Conservation (phyloP, 2,797 vertebrate species). For the Coregonus ussuriensis region DNA sequence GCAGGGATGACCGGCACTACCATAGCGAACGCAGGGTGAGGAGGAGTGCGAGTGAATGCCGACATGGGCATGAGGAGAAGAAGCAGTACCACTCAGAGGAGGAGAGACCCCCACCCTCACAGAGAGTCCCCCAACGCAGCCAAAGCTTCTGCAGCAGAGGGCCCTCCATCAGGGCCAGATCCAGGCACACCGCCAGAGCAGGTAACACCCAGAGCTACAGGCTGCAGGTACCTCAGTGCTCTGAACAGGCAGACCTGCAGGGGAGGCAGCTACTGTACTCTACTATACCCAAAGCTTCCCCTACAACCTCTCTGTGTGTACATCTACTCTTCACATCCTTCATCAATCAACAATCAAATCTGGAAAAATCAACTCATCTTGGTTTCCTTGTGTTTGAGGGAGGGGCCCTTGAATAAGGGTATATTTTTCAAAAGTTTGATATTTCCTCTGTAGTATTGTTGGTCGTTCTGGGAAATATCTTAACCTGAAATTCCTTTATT, state of each 20-base stretch:
- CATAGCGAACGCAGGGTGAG: constrained; percentile 34
- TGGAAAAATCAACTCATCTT: constrained; percentile 15
- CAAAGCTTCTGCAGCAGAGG: constrained; percentile 63
- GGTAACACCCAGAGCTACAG: constrained; percentile 65
- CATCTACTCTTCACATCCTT: constrained; percentile 46
- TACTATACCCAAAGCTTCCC: constrained; percentile 9
- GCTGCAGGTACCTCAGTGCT: neutral
- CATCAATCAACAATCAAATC: constrained; percentile 45
- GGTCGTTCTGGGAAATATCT: constrained; percentile 22
- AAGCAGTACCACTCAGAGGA: constrained; percentile 63
- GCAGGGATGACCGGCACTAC: constrained; percentile 23
- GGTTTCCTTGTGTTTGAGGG: constrained; percentile 34
- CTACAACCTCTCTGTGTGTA: constrained; percentile 15
- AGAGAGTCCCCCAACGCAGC: constrained; percentile 56
- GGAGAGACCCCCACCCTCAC: constrained; percentile 41
- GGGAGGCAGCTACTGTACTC: constrained; percentile 33
- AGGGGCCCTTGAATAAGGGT: constrained; percentile 27
- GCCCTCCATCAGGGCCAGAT: constrained; percentile 54
- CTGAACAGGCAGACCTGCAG: constrained; percentile 34
- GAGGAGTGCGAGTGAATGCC: constrained; percentile 49
- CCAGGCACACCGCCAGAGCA: constrained; percentile 54
- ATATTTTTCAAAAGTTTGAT: constrained; percentile 6
- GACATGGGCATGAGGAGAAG: constrained; percentile 49
- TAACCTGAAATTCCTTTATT: neutral
- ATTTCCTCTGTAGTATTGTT: constrained; percentile 27